Conservation (phyloP, 2,797 vertebrate genomes). For the Rhabdomys pumilio region DNA sequence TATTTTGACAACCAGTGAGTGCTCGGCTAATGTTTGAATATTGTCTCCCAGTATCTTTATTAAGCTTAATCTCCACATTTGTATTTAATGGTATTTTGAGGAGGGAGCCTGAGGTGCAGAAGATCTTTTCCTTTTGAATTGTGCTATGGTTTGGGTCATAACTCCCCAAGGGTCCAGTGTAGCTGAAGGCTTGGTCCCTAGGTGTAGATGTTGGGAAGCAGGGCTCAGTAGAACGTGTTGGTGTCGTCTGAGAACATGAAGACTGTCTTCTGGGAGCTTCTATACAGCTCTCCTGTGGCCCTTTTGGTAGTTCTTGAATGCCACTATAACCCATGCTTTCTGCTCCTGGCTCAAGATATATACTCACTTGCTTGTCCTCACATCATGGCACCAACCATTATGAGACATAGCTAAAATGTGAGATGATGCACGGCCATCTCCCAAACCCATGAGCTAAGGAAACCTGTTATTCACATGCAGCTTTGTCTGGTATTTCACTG, state of each 20-base stretch:
- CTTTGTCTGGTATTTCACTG: neutral
- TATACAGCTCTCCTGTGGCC: neutral
- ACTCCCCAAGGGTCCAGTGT: neutral
- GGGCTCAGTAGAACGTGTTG: neutral
- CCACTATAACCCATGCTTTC: neutral
- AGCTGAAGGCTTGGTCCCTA: neutral
- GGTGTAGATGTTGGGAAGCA: neutral
- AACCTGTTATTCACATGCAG: neutral
- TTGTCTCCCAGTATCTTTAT: neutral
- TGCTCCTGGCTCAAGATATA: neutral
- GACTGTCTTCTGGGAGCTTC: neutral
- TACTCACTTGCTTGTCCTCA: neutral
- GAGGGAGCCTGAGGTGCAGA: neutral
- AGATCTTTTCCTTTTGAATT: neutral
- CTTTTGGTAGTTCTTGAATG: neutral
- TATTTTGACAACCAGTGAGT: neutral
- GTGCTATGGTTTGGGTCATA: neutral
- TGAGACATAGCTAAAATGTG: neutral
- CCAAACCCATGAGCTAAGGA: neutral
- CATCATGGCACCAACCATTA: neutral
- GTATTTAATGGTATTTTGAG: neutral
- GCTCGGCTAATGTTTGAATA: neutral
- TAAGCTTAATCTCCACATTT: neutral
- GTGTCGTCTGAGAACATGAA: neutral
- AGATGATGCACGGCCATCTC: neutral